A percentile compares a stretch with the other conserved stretches of the same genome.
These are phyloP conservation scores for Crotalus tigris DNA, from an alignment of 2,113 vertebrate species.

Conservation along the genomic window DNA sequence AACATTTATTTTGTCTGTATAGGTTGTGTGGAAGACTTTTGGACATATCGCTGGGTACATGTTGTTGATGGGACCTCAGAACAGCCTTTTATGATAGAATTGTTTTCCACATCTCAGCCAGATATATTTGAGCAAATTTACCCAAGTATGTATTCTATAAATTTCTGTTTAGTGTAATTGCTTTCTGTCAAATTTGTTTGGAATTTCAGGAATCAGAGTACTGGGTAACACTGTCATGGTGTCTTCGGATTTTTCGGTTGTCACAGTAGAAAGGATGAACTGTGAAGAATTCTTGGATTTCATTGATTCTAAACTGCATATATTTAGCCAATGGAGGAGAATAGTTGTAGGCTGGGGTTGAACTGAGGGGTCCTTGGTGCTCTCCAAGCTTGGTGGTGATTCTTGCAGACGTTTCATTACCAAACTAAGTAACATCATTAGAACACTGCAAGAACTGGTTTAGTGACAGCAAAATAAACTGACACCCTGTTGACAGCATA, in stretches of 20 bases:
- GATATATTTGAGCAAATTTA: constrained; percentile 85
- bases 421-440: background rate
- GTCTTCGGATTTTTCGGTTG: background rate
- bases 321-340: background rate
- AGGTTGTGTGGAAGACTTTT: constrained; percentile 84
- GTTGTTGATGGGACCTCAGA: constrained; percentile 82
- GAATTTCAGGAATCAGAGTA: constrained; percentile 10
- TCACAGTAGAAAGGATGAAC: background rate
- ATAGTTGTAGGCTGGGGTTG: background rate
- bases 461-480: background rate
- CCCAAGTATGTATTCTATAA: constrained; percentile 76
- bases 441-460: background rate
- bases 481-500: no score
- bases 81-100: constrained; percentile 83
- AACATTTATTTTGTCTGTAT: constrained; percentile 35
- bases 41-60: constrained; percentile 89
- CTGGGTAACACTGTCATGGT: fast-evolving
- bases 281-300: background rate
- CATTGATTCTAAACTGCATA: background rate
- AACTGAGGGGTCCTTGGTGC: background rate
- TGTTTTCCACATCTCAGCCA: constrained; percentile 90
- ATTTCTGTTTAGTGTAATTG: constrained; percentile 15
- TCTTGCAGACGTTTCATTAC: background rate
- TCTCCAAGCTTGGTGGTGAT: background rate
- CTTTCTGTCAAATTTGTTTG: background rate